Evolutionary conservation across 2,888 invertebrate genomes (phyloP).

Genomic region (Vanessa cardui): DNA sequence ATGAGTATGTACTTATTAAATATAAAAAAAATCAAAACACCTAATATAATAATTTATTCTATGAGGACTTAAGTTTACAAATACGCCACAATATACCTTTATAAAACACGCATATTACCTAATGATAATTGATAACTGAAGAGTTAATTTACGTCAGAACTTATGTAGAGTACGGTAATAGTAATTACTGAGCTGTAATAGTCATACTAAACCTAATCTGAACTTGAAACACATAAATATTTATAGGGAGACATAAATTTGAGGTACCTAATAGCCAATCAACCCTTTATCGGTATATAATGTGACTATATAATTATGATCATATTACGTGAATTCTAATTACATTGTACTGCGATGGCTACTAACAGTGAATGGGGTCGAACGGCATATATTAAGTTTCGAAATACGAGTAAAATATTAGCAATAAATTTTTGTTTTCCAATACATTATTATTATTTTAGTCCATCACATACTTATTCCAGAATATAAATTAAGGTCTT

Average conservation of each 20-base stretch:
- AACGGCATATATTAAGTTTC: no score
- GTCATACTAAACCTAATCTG: conserved; percentile 30
- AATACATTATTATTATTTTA: no score
- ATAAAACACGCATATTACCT: neutral
- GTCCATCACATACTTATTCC: no score
- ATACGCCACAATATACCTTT: neutral
- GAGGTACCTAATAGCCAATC: conserved; percentile 37
- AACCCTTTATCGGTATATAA: conserved; percentile 35
- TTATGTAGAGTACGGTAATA: conserved; percentile 8
- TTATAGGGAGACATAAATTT: conserved; percentile 38
- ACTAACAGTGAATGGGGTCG: no score
- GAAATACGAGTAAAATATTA: no score
- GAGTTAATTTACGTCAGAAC: neutral
- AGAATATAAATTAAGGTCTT: no score
- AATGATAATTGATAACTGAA: neutral
- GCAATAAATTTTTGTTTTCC: no score
- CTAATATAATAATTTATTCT: no score
- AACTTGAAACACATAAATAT: conserved; percentile 36
- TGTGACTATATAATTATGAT: conserved; percentile 34
- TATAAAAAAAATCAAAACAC: no score
- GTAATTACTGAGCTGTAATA: conserved; percentile 20
- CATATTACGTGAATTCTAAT: conserved; percentile 6
- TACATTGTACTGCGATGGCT: neutral
- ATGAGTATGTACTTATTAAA: no score
- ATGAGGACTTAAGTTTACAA: no score